Percentiles rank a stretch among this genome's conserved stretches.
Evolutionary conservation across 2,888 invertebrate species (phyloP).

Genomic region (Agriopis leucophaearia): DNA sequence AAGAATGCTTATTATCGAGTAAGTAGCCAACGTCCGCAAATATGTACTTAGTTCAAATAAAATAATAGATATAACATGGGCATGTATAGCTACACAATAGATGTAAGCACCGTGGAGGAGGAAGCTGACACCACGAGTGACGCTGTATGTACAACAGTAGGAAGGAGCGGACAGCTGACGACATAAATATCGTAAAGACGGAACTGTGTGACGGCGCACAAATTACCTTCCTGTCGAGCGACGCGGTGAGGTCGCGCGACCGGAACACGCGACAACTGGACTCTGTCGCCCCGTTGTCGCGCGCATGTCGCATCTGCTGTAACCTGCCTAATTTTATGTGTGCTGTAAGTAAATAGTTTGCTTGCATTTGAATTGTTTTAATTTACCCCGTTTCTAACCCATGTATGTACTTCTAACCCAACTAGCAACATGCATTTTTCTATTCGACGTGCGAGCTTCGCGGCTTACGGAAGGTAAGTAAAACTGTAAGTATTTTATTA

Average conservation of each 20-base stretch:
- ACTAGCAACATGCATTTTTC: no score
- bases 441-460: background rate
- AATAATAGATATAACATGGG: background rate
- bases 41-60: background rate
- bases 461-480: constrained; percentile 1
- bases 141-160: background rate
- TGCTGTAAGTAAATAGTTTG: background rate
- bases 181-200: constrained; percentile 51
- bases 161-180: constrained; percentile 18
- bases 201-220: constrained; percentile 48
- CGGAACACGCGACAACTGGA: constrained; percentile 13
- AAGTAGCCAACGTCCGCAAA: background rate
- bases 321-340: background rate
- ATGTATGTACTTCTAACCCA: background rate
- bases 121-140: constrained; percentile 3
- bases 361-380: background rate
- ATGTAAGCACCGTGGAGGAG: constrained; percentile 8
- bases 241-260: constrained; percentile 4
- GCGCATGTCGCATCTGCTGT: constrained; percentile 15
- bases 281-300: constrained; percentile 4
- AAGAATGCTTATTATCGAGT: background rate
- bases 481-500: background rate
- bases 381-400: background rate
- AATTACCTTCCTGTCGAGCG: constrained; percentile 42
- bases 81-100: background rate